Base-by-base conservation (phyloP, 2,888 invertebrate genomes). In the Elmis aenea region DNA sequence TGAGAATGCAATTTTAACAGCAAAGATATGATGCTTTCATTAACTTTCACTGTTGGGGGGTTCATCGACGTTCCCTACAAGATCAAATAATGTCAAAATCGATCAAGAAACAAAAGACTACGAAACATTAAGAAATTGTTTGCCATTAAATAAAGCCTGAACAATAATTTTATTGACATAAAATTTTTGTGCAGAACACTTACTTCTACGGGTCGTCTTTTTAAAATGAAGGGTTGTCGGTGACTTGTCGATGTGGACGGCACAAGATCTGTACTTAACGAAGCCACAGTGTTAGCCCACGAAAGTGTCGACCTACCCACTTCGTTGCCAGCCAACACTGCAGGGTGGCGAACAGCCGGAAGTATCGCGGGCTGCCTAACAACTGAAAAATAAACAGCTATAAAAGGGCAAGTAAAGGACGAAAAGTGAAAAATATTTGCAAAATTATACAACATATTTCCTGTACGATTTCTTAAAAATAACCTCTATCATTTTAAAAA, bases 1-100 rank as follows among this genome's bases (percentile, higher is more conserved):
- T 93, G 91, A 2, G 90, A 88, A 67, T 96, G 94, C 8, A 94
- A 73, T 63, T 90, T 92, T 32, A 95, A 70, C 24, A 96, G 71
- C 30, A 95, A 69, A 0, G 93, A 91, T 50, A 96, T 81, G 45
- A 96, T 86, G 42, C 91, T 94, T 65, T 92, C 91, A 55, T 87
- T 85, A 33, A 89, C 76, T 51, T 62, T 60, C 1, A 64, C 59
- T 5, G 59, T 57, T 1, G 62, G 62, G n/a, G 62, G 61, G 42
- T 57, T 60, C 13, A 55, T 42, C 15, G 36, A 55, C 9, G 51
- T 33, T 12, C 56, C 57, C 61, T 63, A 15, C 13, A 44, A 22
- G 5, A 6, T 24, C 3, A 15, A 38, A 21, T 36, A 16, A 22
- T 26, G 13, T 29, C n/a, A 13, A 18, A 14, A n/a, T n/a, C n/a